phyloP scores from a whole-genome alignment of 37 sponge, comb jelly and placozoan genomes.

The Chondrilla cf. caribensis region DNA sequence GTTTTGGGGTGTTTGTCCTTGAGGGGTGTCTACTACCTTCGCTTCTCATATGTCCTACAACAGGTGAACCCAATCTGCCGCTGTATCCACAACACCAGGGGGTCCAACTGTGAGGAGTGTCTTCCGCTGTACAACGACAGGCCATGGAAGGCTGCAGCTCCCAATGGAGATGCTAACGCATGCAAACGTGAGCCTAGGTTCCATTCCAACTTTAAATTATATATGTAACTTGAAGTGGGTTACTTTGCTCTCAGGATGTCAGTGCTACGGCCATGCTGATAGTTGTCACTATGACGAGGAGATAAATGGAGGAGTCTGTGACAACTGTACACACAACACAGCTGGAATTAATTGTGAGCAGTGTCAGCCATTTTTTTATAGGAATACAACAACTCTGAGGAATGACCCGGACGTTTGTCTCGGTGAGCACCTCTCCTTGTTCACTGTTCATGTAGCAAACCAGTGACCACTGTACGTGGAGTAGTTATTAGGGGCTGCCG shows the following conservation, averaged over 20 bases:
- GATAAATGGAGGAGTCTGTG: conserved; percentile 59
- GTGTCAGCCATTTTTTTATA: conserved; percentile 30
- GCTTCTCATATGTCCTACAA: no score
- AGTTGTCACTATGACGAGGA: conserved; percentile 36
- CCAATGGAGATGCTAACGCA: background rate
- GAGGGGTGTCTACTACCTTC: no score
- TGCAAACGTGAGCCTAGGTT: conserved; percentile 18
- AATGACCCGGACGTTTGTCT: conserved; percentile 27
- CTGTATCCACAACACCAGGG: conserved; percentile 36
- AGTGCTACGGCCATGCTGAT: conserved; percentile 24
- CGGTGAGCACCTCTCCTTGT: conserved; percentile 29
- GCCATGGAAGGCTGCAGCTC: conserved; percentile 31
- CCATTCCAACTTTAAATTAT: background rate
- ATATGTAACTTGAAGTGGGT: background rate
- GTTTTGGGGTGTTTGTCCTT: no score
- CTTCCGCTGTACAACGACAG: conserved; percentile 29
- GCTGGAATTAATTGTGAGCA: conserved; percentile 38
- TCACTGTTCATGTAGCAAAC: background rate
- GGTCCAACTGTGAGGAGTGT: conserved; percentile 40
- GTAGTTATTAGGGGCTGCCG: no score
- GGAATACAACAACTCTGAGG: conserved; percentile 19
- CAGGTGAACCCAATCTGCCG: conserved; percentile 11
- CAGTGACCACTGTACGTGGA: no score
- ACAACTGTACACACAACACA: conserved; percentile 45
- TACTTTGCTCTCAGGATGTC: background rate